phyloP scores from a whole-genome alignment of 2,113 vertebrate species.

The Chaenogobius annularis region DNA sequence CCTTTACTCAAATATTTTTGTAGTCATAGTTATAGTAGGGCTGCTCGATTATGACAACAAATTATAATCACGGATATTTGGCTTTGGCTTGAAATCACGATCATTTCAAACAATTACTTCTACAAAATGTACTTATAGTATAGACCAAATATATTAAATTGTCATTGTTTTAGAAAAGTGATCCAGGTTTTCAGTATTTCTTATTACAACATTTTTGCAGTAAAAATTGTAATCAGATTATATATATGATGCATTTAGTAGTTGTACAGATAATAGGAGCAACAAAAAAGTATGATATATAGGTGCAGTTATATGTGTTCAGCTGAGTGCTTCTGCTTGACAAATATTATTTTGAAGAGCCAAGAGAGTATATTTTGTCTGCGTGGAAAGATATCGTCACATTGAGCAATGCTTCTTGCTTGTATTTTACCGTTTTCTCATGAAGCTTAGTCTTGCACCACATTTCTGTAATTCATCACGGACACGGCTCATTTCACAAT shows the following conservation, averaged over 20 bases:
- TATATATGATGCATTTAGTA: not conserved
- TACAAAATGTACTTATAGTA: too few relatives aligned
- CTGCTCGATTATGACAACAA: too few relatives aligned
- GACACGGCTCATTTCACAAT: conserved; percentile 10
- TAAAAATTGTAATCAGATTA: too few relatives aligned
- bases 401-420: not conserved
- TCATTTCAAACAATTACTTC: too few relatives aligned
- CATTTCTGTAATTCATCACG: not conserved
- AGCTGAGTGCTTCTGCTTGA: not conserved
- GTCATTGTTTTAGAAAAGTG: too few relatives aligned
- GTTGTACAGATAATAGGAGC: too few relatives aligned
- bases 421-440: not conserved
- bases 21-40: too few relatives aligned
- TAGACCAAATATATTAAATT: too few relatives aligned
- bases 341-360: not conserved
- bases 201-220: too few relatives aligned
- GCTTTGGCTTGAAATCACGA: too few relatives aligned
- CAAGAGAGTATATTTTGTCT: not conserved
- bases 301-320: not conserved
- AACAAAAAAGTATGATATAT: not conserved
- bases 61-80: too few relatives aligned
- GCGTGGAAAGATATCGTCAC: not conserved
- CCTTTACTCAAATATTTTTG: not conserved
- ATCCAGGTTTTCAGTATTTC: too few relatives aligned
- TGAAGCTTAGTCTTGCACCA: conserved; percentile 1